phyloP scores from a whole-genome alignment of 53 echinoderm and acorn worm genomes.

The Actinopyga echinites region DNA sequence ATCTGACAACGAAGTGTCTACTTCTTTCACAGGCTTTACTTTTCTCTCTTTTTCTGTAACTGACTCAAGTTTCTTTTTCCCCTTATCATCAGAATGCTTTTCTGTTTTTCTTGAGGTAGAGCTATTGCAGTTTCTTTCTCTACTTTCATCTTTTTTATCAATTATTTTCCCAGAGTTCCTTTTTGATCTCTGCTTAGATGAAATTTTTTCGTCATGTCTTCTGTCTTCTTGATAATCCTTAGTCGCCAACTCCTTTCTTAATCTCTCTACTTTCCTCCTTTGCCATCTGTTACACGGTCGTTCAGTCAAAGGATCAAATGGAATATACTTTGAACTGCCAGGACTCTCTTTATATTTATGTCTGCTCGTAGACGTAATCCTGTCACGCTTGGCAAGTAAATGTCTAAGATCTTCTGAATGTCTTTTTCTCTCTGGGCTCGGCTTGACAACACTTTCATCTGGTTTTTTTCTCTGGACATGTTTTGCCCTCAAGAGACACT shows the following conservation, averaged over 20 bases:
- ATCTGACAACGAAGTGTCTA: background rate
- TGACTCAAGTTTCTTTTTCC: no score
- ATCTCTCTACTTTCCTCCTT: conserved; percentile 2
- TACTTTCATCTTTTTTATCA: background rate
- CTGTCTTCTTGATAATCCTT: background rate
- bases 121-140: background rate
- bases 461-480: background rate
- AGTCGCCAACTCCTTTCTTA: background rate
- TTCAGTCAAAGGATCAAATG: background rate
- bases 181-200: background rate
- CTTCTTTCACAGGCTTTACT: no score
- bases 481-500: no score
- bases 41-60: no score
- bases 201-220: background rate
- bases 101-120: background rate
- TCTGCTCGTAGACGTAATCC: background rate
- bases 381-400: background rate
- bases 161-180: no score
- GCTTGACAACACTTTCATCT: background rate
- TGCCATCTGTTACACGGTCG: background rate
- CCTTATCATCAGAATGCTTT: no score
- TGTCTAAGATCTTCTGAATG: background rate
- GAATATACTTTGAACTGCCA: background rate
- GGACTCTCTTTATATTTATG: background rate
- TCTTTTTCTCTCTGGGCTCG: background rate